Conservation (phyloP, 2,797 vertebrate species). For the Tangara arthus region DNA sequence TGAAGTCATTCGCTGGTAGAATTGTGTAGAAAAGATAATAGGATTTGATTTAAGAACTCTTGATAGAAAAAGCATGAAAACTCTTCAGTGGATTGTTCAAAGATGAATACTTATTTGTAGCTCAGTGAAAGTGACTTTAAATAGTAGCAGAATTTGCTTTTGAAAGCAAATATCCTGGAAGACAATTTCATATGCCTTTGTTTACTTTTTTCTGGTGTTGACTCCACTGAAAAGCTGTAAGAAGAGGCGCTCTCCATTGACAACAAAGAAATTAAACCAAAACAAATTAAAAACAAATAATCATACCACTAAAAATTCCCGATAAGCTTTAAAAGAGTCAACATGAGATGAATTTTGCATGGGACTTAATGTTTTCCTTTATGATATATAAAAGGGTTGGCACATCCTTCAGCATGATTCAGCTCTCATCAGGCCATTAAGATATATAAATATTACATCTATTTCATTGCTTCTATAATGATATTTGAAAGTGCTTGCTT, state of each 20-base stretch:
- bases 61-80: not conserved
- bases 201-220: not conserved
- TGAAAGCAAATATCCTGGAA: not conserved
- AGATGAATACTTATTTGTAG: not conserved
- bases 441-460: not conserved
- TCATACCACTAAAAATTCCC: not conserved
- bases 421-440: not conserved
- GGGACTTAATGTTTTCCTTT: not conserved
- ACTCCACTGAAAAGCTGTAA: not conserved
- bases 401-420: not conserved
- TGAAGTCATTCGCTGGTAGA: conserved; percentile 23
- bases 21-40: not conserved
- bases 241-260: not conserved
- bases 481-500: not conserved
- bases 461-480: not conserved
- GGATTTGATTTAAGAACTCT: not conserved
- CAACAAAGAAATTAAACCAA: not conserved
- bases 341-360: not conserved
- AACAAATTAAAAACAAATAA: not conserved
- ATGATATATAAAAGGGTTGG: not conserved
- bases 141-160: not conserved
- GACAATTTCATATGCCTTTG: not conserved
- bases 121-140: not conserved
- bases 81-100: not conserved
- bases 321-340: not conserved